Evolutionary conservation across 2,113 vertebrate species (phyloP), one percentile per base, ranked within the genome.

Genomic region (Sphaerodactylus townsendi): DNA sequence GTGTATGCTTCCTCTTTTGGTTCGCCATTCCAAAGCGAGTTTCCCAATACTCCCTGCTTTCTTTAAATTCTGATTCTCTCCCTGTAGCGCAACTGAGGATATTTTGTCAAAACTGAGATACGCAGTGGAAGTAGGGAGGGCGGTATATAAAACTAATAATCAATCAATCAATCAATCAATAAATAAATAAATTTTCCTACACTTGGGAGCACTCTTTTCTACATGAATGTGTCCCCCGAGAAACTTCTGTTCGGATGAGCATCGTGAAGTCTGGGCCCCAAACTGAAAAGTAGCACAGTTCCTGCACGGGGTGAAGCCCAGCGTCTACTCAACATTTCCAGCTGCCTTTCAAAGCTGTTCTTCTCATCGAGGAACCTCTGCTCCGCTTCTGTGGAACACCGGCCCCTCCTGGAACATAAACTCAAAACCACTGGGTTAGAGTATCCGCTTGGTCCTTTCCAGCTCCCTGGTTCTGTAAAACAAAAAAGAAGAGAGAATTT

Each of bases 91-190:
- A 78, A 14, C 76, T 70, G 50, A 77, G 74, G 35, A 56, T 19
- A 70, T 13, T 50, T 81, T 19, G 65, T 39, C 15, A 28, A 65
- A 79, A 41, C 64, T 46, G 41, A 71, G 73, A 59, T 82, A 65
- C 39, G 64, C 33, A 85, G 41, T 85, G 83, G 25, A 85, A 85
- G 83, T 85, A 85, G n/a, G n/a, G n/a, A n/a, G n/a, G n/a, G n/a
- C n/a, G n/a, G n/a, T n/a, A n/a, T n/a, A n/a, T n/a, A n/a, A n/a
- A n/a, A n/a, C n/a, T n/a, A n/a, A n/a, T n/a, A n/a, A n/a, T n/a
- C n/a, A n/a, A n/a, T n/a, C n/a, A n/a, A n/a, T n/a, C n/a, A n/a
- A n/a, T n/a, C n/a, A n/a, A n/a, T n/a, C n/a, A n/a, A n/a, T n/a
- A n/a, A n/a, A n/a, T n/a, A n/a, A n/a, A n/a, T n/a, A 50, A 50